Percentiles rank a stretch among this genome's conserved stretches.
Evolutionary conservation across 1,140 invertebrate genomes (phyloP).

Genomic region (Charaxes varanes): DNA sequence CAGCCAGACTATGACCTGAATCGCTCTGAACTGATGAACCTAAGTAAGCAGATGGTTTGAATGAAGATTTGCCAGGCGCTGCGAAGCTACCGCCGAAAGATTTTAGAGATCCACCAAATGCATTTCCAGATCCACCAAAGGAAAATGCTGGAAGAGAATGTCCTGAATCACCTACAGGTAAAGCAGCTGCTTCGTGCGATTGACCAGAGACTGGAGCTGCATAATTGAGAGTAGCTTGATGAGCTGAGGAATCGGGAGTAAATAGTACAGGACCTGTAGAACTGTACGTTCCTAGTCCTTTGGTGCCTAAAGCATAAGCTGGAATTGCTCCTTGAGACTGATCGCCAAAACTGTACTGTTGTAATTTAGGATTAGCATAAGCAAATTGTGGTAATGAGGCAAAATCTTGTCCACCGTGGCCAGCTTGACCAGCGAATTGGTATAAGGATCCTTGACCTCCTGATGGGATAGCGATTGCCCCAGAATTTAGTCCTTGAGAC

Average conservation of each 20-base stretch:
- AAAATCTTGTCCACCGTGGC: slow-evolving; percentile 29
- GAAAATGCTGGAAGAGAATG: slow-evolving; percentile 25
- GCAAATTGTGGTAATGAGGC: slow-evolving; percentile 33
- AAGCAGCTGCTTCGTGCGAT: slow-evolving; percentile 27
- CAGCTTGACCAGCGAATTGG: slow-evolving; percentile 30
- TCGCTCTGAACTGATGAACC: slow-evolving; percentile 51
- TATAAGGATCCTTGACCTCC: slow-evolving; percentile 30
- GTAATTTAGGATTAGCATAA: slow-evolving; percentile 38
- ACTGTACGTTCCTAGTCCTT: slow-evolving; percentile 52
- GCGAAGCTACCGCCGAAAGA: slow-evolving; percentile 30
- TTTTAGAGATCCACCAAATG: slow-evolving; percentile 40
- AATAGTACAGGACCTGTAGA: slow-evolving; percentile 62
- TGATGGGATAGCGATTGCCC: slow-evolving; percentile 40
- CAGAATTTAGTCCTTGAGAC: slow-evolving; percentile 46
- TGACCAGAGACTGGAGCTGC: slow-evolving; percentile 38
- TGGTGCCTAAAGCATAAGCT: slow-evolving; percentile 49
- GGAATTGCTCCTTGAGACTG: slow-evolving; percentile 29
- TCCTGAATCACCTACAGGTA: slow-evolving; percentile 30
- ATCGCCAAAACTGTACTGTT: slow-evolving; percentile 36
- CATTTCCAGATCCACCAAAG: slow-evolving; percentile 27
- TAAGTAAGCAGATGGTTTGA: slow-evolving; percentile 59
- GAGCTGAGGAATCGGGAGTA: slow-evolving; percentile 36
- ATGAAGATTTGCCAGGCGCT: slow-evolving; percentile 47
- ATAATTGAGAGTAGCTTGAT: slow-evolving; percentile 31
- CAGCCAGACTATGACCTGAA: slow-evolving; percentile 34